These are phyloP conservation scores for Andrena camellia DNA, from an alignment of 2,888 invertebrate species.

Conservation along the genomic window DNA sequence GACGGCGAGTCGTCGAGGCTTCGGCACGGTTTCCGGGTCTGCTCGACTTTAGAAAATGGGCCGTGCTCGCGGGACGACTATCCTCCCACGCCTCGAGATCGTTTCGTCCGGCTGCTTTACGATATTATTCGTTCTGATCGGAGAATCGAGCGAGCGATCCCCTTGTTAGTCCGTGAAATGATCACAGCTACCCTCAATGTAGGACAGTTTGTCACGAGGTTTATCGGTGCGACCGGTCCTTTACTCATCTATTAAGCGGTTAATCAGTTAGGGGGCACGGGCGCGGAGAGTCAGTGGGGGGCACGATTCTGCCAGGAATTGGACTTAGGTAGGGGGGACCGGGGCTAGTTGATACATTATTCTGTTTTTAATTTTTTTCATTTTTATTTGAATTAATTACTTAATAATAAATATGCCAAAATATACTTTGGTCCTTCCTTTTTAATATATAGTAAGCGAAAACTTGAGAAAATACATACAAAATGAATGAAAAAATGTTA, in stretches of 20 bases:
- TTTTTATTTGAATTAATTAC: no score
- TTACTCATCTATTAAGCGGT: not conserved
- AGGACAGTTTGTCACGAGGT: constrained; percentile 37
- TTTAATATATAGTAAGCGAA: no score
- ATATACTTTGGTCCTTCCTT: no score
- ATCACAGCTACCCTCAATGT: constrained; percentile 28
- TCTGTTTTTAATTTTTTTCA: no score
- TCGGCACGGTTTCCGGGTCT: constrained; percentile 68
- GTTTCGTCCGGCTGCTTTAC: constrained; percentile 51
- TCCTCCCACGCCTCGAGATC: constrained; percentile 60
- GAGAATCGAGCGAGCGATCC: constrained; percentile 41
- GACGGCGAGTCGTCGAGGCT: constrained; percentile 22
- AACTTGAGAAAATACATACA: no score
- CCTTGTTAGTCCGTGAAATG: constrained; percentile 45
- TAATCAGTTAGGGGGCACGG: no score
- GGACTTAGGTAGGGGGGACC: no score
- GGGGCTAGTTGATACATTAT: no score
- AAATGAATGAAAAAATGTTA: no score
- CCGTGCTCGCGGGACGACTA: constrained; percentile 47
- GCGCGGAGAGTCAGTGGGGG: no score
- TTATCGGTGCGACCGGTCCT: constrained; percentile 20
- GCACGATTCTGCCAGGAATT: no score
- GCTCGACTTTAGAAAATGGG: constrained; percentile 38
- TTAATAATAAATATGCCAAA: no score
- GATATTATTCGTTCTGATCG: constrained; percentile 53